These are phyloP conservation scores for Coelinius sp. DNA, from an alignment of 2,888 invertebrate genomes.

Conservation along the genomic window DNA sequence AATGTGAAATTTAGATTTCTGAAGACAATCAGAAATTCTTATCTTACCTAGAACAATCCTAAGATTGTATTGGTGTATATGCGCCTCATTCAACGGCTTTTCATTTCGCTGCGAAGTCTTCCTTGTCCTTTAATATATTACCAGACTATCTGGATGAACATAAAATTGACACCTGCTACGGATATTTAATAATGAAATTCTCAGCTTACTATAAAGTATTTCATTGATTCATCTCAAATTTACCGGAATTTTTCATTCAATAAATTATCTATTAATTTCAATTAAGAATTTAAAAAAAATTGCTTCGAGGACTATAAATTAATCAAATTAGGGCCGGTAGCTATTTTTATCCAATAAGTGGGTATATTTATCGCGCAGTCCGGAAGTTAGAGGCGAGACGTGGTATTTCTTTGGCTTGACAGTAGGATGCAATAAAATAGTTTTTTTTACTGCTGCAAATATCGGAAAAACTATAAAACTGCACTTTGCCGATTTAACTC, in stretches of 20 bases:
- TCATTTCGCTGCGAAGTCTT: background rate
- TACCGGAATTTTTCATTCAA: background rate
- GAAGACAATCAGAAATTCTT: too few species aligned
- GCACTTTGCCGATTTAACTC: slow-evolving; percentile 11
- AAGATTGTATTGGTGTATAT: too few species aligned
- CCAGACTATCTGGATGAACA: background rate
- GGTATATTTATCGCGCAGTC: background rate
- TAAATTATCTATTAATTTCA: background rate
- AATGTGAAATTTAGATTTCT: too few species aligned
- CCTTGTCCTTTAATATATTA: background rate
- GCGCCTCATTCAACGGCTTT: too few species aligned
- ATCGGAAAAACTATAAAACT: slow-evolving; percentile 7
- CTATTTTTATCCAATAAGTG: slow-evolving; percentile 8
- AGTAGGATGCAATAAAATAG: slow-evolving; percentile 3
- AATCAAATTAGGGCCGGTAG: background rate
- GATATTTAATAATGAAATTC: slow-evolving; percentile 1
- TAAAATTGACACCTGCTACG: background rate
- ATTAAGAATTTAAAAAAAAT: background rate
- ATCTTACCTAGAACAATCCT: too few species aligned
- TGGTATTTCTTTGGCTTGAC: slow-evolving; percentile 13
- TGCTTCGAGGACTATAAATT: background rate
- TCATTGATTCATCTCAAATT: background rate
- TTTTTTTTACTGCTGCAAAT: slow-evolving; percentile 11
- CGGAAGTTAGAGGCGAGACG: slow-evolving; percentile 1
- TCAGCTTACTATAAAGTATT: background rate